Conservation (phyloP, 2,888 invertebrate genomes). For the Torymus tubicola region DNA sequence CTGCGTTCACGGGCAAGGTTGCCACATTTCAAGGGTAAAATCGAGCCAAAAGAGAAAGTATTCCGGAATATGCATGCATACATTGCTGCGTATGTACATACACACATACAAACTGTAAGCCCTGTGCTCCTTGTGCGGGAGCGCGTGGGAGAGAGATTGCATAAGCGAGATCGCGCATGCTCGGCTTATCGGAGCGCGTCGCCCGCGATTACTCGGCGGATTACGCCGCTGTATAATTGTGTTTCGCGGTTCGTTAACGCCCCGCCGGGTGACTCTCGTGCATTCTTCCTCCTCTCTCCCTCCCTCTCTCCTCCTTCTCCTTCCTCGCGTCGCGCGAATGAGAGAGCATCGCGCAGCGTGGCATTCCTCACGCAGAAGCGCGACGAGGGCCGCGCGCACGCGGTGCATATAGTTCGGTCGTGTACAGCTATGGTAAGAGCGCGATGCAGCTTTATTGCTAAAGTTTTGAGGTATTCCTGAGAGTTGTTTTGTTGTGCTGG, state of each 20-base stretch:
- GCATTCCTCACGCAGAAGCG: no score
- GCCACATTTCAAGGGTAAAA: constrained; percentile 50
- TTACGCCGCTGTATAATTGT: constrained; percentile 19
- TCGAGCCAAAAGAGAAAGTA: constrained; percentile 51
- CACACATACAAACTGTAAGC: no score
- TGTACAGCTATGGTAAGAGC: no score
- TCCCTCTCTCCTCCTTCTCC: no score
- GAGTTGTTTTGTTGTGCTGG: no score
- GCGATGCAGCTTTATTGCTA: no score
- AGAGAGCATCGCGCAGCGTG: no score
- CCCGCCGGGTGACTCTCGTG: neutral
- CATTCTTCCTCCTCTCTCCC: neutral
- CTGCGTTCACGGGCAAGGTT: constrained; percentile 51
- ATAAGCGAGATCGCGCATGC: neutral
- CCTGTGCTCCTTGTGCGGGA: neutral
- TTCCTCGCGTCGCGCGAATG: no score
- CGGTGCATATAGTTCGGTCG: no score
- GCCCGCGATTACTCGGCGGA: neutral
- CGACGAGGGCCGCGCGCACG: no score
- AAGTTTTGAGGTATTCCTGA: no score
- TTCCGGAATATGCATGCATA: neutral
- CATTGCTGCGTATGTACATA: neutral
- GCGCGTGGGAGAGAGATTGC: constrained; percentile 16
- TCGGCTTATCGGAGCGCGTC: constrained; percentile 25
- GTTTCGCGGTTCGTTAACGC: constrained; percentile 41